Evolutionary conservation across 2,888 invertebrate genomes (phyloP).

Genomic region (Lucinisca nassula): DNA sequence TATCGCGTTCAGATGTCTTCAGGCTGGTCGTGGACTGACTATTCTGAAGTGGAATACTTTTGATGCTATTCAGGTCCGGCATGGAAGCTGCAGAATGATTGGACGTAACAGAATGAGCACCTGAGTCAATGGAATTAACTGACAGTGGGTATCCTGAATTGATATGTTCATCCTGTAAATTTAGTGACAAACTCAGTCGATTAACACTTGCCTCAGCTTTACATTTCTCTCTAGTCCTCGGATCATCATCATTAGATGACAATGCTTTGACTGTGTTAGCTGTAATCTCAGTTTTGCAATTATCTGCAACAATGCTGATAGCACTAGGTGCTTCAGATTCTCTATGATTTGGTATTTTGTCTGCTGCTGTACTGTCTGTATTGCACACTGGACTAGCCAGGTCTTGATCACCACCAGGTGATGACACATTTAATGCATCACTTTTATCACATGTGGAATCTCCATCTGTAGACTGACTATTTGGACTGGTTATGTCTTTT

Average conservation of each 20-base stretch:
- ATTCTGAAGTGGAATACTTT: not conserved
- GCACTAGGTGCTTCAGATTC: not conserved
- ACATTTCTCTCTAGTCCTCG: constrained; percentile 62
- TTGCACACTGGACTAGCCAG: not conserved
- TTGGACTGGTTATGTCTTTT: constrained; percentile 60
- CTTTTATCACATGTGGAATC: not conserved
- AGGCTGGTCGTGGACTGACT: not conserved
- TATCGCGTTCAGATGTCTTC: not conserved
- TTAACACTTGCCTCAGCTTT: constrained; percentile 12
- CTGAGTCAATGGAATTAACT: not conserved
- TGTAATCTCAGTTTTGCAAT: not conserved
- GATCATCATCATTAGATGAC: not conserved
- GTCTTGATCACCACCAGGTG: not conserved
- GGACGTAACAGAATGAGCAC: not conserved
- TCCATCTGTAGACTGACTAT: not conserved
- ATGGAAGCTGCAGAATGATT: not conserved
- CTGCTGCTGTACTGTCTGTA: not conserved
- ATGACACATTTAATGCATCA: not conserved
- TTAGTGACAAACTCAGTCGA: not conserved
- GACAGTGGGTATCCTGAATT: not conserved
- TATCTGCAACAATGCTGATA: not conserved
- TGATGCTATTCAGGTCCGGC: not conserved
- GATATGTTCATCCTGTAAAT: not conserved
- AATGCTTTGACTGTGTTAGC: not conserved
- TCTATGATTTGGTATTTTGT: constrained; percentile 7